Evolutionary conservation across 1,140 invertebrate genomes (phyloP), one percentile per base, ranked within the genome.

Genomic region (Drosophila kurseongensis): DNA sequence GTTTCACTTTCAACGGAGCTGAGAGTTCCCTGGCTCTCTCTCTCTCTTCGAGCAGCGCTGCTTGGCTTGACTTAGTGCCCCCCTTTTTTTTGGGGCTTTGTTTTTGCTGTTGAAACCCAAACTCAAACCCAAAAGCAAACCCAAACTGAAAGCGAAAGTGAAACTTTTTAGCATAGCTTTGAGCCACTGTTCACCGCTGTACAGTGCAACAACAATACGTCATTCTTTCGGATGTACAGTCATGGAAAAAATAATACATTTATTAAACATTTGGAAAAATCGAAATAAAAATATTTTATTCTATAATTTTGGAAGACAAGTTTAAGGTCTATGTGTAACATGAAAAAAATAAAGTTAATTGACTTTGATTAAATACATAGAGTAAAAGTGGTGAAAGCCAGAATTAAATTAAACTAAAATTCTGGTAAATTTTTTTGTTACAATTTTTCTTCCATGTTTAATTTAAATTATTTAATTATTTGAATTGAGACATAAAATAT

Each of bases 121-220:
- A 74, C 76, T 68, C 60, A 63, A 62, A 51, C 60, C 57, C 27
- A 51, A 56, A 61, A 27, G 48, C 42, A 41, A 48, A 48, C 14
- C 35, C 71, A 59, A 61, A 63, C 68, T 69, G 80, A 90, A 90
- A 90, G 86, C 86, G 88, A 90, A 90, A 90, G 86, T 90, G 86
- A 86, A 90, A 90, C 88, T 90, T 84, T 89, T 89, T 80, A 54
- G 65, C 61, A 50, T 71, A 69, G 77, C 79, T 89, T 88, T 89
- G 72, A 78, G 71, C 83, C 83, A 86, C 74, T 77, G 75, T 71
- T 42, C 32, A 52, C 74, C 72, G 56, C 74, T 75, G 60, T 67
- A 45, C 45, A 16, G 51, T 23, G 38, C 44, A 63, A 74, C 58
- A 63, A 63, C 69, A 54, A 51, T 38, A 63, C 73, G 71, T 78